Evolutionary conservation across 35 echinoderm and acorn worm genomes (phyloP).

Genomic region (Lytechinus pictus): DNA sequence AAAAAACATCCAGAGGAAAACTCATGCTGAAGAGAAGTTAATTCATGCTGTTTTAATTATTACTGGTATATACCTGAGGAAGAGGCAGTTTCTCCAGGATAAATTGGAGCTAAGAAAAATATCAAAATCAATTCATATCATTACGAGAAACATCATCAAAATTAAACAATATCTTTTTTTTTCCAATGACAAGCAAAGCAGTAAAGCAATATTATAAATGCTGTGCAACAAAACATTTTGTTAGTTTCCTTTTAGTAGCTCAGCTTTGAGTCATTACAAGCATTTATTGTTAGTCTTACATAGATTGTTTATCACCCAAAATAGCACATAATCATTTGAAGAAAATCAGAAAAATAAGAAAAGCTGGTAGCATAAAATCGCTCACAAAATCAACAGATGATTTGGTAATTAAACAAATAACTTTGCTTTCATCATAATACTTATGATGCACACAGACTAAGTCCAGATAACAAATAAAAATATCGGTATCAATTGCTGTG

Average conservation of each 20-base stretch:
- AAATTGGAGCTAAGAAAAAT: slow-evolving; percentile 11
- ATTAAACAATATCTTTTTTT: background rate
- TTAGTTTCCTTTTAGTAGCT: background rate
- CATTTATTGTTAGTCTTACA: background rate
- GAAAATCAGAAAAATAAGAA: background rate
- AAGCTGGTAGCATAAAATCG: background rate
- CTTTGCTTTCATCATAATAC: too few relatives aligned
- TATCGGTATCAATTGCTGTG: too few relatives aligned
- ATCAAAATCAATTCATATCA: background rate
- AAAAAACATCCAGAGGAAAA: background rate
- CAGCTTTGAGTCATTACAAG: background rate
- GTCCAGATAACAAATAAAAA: too few relatives aligned
- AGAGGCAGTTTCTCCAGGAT: background rate
- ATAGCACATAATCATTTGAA: background rate
- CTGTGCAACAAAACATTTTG: background rate
- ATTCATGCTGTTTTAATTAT: background rate
- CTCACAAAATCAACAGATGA: background rate
- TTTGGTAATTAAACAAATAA: background rate
- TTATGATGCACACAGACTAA: too few relatives aligned
- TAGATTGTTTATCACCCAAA: background rate
- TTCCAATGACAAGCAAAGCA: background rate
- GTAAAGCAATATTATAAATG: background rate
- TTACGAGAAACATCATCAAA: background rate
- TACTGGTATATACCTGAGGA: slow-evolving; percentile 2
- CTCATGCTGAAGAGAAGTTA: background rate